Evolutionary conservation across 1,140 invertebrate genomes (phyloP), one percentile per base, ranked within the genome.

Genomic region (Lutraria rhynchaena): DNA sequence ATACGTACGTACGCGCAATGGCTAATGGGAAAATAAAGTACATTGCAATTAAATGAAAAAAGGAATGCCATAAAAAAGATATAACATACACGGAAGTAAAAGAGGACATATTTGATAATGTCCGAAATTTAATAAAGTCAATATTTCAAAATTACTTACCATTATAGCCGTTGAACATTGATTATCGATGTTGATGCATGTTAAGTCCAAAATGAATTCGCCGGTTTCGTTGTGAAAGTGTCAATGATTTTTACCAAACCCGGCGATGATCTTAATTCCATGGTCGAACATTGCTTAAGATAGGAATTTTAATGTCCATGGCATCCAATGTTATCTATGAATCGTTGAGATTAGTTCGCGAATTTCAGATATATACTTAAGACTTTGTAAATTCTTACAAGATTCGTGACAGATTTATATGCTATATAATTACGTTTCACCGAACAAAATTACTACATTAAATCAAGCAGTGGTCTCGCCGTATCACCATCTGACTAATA

Each of bases 241-340:
- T n/a, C n/a, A n/a, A n/a, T n/a, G n/a, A n/a, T n/a, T n/a, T n/a
- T n/a, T n/a, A 7, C 37, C 37, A 41, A 67, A 46, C 41, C 31
- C n/a, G 49, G 9, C 44, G 41, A 44, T 73, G 70, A 73, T 37
- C 55, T 57, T 58, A 55, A 35, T 55, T 41, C 51, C 70, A 17
- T 17, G 11, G 73, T 51, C 9, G 15, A 49, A 27, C 19, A 61
- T 27, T 51, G 24, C 41, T 61, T 49, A 17, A 24, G 41, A 46
- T 27, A 63, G 46, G 75, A 57, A 77, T 65, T 77, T 77, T 77
- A 65, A 77, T 77, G 61, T 67, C 75, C 75, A 65, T 22, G 24
- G 17, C n/a, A 57, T 55, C 55, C 63, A 77, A 77, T 77, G 75
- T 77, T 77, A 77, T 77, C 75, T 77, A 53, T 31, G 31, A 29